Percentiles rank a stretch among this genome's conserved stretches.
These are phyloP conservation scores for Drosophila azteca DNA, from an alignment of 1,140 invertebrate genomes.

Conservation along the genomic window DNA sequence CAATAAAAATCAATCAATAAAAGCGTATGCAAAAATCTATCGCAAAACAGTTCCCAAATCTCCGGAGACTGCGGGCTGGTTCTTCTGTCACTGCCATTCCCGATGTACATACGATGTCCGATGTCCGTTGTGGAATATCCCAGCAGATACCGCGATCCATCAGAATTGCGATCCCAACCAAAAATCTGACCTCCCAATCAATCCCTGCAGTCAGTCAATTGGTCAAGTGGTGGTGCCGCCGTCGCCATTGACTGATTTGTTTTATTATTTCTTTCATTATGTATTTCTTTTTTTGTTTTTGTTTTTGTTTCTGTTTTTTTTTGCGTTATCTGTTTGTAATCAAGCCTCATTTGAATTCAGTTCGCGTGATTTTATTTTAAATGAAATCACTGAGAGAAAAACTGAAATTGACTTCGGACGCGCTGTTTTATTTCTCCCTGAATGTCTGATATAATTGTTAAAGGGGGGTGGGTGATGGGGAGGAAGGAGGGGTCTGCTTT, in stretches of 20 bases:
- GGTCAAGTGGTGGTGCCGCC: slow-evolving; percentile 70
- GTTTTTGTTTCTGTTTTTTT: slow-evolving; percentile 27
- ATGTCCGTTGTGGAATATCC: too few relatives aligned
- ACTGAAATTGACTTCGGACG: slow-evolving; percentile 17
- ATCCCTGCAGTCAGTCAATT: slow-evolving; percentile 63
- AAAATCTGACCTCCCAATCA: slow-evolving; percentile 59
- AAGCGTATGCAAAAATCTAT: slow-evolving; percentile 34
- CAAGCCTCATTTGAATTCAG: slow-evolving; percentile 78
- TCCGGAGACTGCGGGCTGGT: too few relatives aligned
- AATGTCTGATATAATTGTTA: slow-evolving; percentile 28
- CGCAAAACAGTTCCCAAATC: slow-evolving; percentile 20
- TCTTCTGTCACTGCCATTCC: too few relatives aligned
- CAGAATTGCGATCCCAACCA: slow-evolving; percentile 9
- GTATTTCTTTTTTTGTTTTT: slow-evolving; percentile 31
- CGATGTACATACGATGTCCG: too few relatives aligned
- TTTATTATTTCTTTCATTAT: slow-evolving; percentile 22
- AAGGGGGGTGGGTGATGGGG: background rate
- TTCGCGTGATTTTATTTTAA: slow-evolving; percentile 64
- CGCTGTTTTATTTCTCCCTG: slow-evolving; percentile 24
- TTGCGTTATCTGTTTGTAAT: slow-evolving; percentile 63
- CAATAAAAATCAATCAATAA: slow-evolving; percentile 76
- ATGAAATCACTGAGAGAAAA: slow-evolving; percentile 69
- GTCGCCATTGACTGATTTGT: slow-evolving; percentile 51
- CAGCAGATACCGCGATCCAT: background rate
- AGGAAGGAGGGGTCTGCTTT: too few relatives aligned